A percentile compares a stretch with the other conserved stretches of the same genome.
Conservation (phyloP, 2,888 invertebrate species). For the Papilio protenor region DNA sequence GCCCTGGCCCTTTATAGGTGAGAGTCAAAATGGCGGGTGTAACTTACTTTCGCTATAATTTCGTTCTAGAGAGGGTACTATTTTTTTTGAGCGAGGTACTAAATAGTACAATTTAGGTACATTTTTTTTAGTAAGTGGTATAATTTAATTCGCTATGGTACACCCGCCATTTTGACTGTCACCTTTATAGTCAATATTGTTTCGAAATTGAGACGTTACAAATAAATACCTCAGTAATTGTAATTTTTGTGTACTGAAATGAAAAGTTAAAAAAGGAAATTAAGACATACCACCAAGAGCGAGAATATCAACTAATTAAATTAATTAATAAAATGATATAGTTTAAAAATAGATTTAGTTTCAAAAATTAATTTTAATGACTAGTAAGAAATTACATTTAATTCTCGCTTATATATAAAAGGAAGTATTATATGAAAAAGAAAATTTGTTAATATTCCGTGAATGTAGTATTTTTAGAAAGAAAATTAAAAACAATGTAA, state of each 20-base stretch:
- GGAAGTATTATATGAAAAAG: background rate
- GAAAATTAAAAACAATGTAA: background rate
- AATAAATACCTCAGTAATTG: conserved; percentile 35
- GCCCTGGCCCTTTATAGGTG: too few species aligned
- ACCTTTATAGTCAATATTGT: background rate
- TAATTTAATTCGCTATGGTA: too few species aligned
- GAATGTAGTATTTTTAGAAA: background rate
- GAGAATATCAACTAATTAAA: too few species aligned
- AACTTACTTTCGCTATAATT: too few species aligned
- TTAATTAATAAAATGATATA: background rate
- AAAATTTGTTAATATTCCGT: background rate
- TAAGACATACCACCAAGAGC: background rate
- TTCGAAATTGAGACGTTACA: background rate
- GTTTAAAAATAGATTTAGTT: background rate
- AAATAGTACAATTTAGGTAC: too few species aligned
- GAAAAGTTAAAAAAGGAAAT: background rate
- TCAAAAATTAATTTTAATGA: background rate
- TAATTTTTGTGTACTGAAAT: conserved; percentile 39
- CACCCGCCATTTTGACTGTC: too few species aligned
- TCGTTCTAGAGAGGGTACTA: too few species aligned
- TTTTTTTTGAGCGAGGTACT: too few species aligned
- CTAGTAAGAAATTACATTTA: background rate
- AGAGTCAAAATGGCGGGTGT: too few species aligned
- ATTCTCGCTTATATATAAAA: background rate
- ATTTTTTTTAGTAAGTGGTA: too few species aligned